Base-by-base conservation (phyloP, 2,113 vertebrate genomes). In the Mugil cephalus region DNA sequence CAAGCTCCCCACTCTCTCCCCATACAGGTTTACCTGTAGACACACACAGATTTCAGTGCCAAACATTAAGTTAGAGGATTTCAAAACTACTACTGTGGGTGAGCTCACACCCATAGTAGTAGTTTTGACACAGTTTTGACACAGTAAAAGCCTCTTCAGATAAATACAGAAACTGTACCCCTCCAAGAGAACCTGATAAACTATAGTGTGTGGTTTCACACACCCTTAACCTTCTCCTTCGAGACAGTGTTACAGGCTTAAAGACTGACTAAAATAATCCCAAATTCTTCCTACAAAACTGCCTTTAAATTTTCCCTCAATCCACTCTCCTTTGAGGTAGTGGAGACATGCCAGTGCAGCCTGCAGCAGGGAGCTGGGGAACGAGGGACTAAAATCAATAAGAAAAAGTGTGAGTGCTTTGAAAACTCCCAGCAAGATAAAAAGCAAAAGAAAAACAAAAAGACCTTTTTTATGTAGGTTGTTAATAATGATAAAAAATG, bases 1-100 rank as follows among this genome's bases (percentile, higher is more conserved):
- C 97, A 75, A 99, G 93, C 93, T 99, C 98, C 0, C 97, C 98
- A 0, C 97, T 99, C 83, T 97, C 95, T 0, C 96, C 97, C 97
- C 96, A 99, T 0, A 99, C 95, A 0, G 95, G 93, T 54, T 94
- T 95, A 65, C 97, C 98, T 99, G 87, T 62, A 65, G 50, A 72
- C 40, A 60, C 58, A 60, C 48, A 5, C 55, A 82, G 15, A 68
- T 40, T 79, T 58, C 12, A 14, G 24, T 48, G 69, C 14, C 56
- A 7, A 61, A 54, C 45, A 61, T 40, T 60, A 6, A 14, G 0
- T 30, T 30, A 30, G 24, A 30, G 24, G 24, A 2, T 30, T 30
- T 30, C 24, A 30, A 30, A 30, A 30, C 58, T 8, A n/a, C 46
- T 68, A 39, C 36, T 24, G n/a, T n/a, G n/a, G n/a, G n/a, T n/a